phyloP scores from a whole-genome alignment of 2,113 vertebrate genomes.

The Centropristis striata region DNA sequence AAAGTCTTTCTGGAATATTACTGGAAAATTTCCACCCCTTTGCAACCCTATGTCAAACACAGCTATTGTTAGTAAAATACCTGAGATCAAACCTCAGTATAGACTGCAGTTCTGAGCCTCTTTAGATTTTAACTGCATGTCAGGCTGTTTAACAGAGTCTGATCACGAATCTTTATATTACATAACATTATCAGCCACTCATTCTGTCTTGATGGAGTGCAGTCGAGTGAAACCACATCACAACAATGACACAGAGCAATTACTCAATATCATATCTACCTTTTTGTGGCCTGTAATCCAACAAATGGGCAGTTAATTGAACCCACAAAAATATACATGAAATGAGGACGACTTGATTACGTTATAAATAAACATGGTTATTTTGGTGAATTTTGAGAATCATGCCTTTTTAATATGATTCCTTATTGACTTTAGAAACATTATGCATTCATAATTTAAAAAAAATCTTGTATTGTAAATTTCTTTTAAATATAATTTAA shows the following conservation, averaged over 20 bases:
- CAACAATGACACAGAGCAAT: slow-evolving; percentile 12
- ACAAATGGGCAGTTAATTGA: neutral
- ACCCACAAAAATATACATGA: neutral
- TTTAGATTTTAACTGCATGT: neutral
- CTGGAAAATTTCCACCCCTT: too few relatives aligned
- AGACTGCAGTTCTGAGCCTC: neutral
- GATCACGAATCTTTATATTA: neutral
- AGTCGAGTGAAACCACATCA: slow-evolving; percentile 21
- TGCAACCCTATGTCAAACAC: too few relatives aligned
- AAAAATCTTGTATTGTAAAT: too few relatives aligned
- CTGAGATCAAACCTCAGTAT: neutral
- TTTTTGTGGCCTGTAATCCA: neutral
- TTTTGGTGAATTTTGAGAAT: too few relatives aligned
- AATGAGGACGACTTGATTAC: too few relatives aligned
- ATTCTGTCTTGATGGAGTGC: neutral
- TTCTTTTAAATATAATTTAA: too few relatives aligned
- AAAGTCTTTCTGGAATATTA: too few relatives aligned
- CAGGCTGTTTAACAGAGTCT: neutral
- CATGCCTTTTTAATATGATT: too few relatives aligned
- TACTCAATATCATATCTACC: neutral
- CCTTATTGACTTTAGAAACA: too few relatives aligned
- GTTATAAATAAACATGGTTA: too few relatives aligned
- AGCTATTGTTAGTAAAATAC: too few relatives aligned
- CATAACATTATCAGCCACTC: neutral
- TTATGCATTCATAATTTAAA: too few relatives aligned